These are phyloP conservation scores for Hydractinia echinata DNA, from an alignment of 30 jellyfish, hydroid and myxozoan species.

Conservation along the genomic window DNA sequence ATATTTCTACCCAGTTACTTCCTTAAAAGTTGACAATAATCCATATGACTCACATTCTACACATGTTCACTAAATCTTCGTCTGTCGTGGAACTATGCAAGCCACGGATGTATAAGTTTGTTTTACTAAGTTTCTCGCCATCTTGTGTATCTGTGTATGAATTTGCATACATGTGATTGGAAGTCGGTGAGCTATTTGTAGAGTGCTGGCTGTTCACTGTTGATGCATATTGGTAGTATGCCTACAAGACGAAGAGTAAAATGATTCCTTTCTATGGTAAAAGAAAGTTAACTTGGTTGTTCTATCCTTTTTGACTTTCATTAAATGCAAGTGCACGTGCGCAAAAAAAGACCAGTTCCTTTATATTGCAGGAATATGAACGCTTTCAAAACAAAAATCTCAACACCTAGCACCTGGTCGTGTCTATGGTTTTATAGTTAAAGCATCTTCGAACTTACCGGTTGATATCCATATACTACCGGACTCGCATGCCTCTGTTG, in stretches of 20 bases:
- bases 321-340: too few relatives aligned
- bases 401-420: too few relatives aligned
- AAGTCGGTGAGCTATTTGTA: background rate
- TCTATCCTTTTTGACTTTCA: background rate
- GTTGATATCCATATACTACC: constrained; percentile 32
- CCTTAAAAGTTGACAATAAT: background rate
- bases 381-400: too few relatives aligned
- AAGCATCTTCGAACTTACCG: background rate
- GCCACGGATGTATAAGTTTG: constrained; percentile 91
- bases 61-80: constrained; percentile 91
- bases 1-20: background rate
- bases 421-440: background rate
- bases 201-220: background rate
- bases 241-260: background rate
- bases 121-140: constrained; percentile 94
- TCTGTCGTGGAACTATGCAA: constrained; percentile 76
- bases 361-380: too few relatives aligned
- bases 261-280: background rate
- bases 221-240: constrained; percentile 26
- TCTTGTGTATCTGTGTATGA: constrained; percentile 35
- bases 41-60: constrained; percentile 59
- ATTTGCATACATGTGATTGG: background rate
- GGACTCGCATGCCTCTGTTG: constrained; percentile 23
- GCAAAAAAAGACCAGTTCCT: too few relatives aligned
- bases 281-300: background rate